Evolutionary conservation across 2,113 vertebrate species (phyloP).

Genomic region (Plotosus lineatus): DNA sequence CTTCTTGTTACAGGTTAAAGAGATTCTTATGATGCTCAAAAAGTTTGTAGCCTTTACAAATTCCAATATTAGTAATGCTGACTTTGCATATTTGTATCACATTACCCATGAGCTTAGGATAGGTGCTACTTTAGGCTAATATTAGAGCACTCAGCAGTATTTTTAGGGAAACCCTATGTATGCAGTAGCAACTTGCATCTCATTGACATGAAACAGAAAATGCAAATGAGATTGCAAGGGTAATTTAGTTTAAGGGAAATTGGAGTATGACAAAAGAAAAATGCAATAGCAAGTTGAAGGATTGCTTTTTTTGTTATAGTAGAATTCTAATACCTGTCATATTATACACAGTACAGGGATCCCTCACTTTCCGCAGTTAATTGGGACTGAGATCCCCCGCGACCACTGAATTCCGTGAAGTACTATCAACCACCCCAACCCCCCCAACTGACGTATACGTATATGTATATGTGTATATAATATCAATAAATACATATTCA

Average conservation of each 20-base stretch:
- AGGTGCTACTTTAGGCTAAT: not conserved
- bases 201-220: not conserved
- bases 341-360: too few species aligned
- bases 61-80: not conserved
- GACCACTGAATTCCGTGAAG: too few species aligned
- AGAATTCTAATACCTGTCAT: not conserved
- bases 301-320: not conserved
- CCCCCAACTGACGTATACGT: too few species aligned
- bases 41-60: too few species aligned
- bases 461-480: too few species aligned
- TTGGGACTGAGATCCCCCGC: too few species aligned
- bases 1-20: too few species aligned
- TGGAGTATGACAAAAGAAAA: not conserved
- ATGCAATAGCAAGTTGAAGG: not conserved
- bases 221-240: not conserved
- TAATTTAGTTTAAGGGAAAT: not conserved
- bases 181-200: not conserved
- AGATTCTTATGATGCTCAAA: not conserved
- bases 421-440: too few species aligned
- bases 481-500: too few species aligned
- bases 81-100: not conserved
- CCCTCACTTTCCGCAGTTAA: too few species aligned
- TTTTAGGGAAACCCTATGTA: not conserved
- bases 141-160: not conserved
- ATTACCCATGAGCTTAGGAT: not conserved